Evolutionary conservation across 2,113 vertebrate genomes (phyloP).

Genomic region (Tichodroma muraria): DNA sequence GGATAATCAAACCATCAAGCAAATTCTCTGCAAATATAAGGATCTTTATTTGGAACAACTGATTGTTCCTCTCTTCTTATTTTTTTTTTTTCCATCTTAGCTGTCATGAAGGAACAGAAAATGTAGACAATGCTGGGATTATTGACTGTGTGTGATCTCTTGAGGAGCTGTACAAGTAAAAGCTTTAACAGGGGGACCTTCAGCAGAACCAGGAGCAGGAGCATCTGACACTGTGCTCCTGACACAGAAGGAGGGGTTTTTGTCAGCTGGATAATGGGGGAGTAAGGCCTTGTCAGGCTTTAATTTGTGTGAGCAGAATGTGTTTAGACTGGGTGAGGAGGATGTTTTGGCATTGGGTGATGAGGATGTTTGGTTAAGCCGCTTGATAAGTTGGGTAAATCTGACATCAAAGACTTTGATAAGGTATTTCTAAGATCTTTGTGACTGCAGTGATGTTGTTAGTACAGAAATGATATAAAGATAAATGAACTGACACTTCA

Average conservation of each 20-base stretch:
- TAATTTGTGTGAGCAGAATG: constrained; percentile 30
- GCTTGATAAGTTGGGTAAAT: constrained; percentile 22
- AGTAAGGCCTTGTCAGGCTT: background rate
- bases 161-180: background rate
- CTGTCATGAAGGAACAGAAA: background rate
- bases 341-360: constrained; percentile 47
- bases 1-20: background rate
- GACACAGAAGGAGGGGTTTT: background rate
- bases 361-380: constrained; percentile 53
- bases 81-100: background rate
- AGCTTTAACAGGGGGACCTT: background rate
- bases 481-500: constrained; percentile 18
- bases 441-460: constrained; percentile 31
- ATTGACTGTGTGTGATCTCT: background rate
- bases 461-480: constrained; percentile 1
- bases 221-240: background rate
- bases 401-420: constrained; percentile 57
- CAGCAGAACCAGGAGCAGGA: background rate
- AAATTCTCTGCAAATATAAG: background rate
- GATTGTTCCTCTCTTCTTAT: background rate
- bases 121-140: background rate
- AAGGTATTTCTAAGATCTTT: constrained; percentile 35
- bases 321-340: constrained; percentile 55
- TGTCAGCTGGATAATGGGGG: background rate
- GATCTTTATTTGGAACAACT: background rate